Conservation (phyloP, 92 coral and sea anemone species). For the Palythoa heliodiscus region DNA sequence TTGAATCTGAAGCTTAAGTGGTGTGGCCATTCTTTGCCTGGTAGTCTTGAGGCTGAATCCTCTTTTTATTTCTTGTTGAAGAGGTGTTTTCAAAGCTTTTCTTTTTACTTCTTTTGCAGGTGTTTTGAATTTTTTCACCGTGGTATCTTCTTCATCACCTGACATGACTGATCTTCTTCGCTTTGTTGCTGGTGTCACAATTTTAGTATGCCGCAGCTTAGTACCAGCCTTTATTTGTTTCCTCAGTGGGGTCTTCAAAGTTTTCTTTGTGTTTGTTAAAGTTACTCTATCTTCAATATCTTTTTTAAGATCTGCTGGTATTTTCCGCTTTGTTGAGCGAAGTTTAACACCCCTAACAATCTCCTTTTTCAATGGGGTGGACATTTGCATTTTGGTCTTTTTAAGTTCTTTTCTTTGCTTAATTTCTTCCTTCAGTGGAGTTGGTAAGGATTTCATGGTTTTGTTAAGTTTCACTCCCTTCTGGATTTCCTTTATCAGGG, state of each 20-base stretch:
- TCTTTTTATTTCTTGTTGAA: conserved; percentile 31
- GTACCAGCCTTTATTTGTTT: conserved; percentile 61
- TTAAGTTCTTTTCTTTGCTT: conserved; percentile 52
- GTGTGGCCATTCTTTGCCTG: conserved; percentile 67
- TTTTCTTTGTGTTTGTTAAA: conserved; percentile 55
- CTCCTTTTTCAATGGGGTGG: conserved; percentile 62
- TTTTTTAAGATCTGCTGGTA: conserved; percentile 42
- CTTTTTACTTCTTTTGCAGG: conserved; percentile 37
- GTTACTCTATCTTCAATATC: conserved; percentile 58
- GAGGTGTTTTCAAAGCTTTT: conserved; percentile 48
- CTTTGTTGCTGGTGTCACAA: conserved; percentile 54
- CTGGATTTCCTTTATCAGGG: conserved; percentile 70
- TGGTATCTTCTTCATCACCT: conserved; percentile 32
- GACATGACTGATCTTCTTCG: conserved; percentile 53
- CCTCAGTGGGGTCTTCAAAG: conserved; percentile 69
- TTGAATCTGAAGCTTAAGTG: conserved; percentile 68
- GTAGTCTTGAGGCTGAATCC: conserved; percentile 65
- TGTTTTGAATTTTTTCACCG: conserved; percentile 60
- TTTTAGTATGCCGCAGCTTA: conserved; percentile 49
- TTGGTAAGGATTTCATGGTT: conserved; percentile 66
- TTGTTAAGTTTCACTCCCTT: conserved; percentile 60
- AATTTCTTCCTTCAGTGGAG: conserved; percentile 70
- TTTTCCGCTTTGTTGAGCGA: conserved; percentile 44
- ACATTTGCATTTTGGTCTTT: conserved; percentile 63
- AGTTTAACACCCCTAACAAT: conserved; percentile 47